These are phyloP conservation scores for Microcebus tavaratra DNA, from an alignment of 2,113 vertebrate genomes.

Conservation along the genomic window DNA sequence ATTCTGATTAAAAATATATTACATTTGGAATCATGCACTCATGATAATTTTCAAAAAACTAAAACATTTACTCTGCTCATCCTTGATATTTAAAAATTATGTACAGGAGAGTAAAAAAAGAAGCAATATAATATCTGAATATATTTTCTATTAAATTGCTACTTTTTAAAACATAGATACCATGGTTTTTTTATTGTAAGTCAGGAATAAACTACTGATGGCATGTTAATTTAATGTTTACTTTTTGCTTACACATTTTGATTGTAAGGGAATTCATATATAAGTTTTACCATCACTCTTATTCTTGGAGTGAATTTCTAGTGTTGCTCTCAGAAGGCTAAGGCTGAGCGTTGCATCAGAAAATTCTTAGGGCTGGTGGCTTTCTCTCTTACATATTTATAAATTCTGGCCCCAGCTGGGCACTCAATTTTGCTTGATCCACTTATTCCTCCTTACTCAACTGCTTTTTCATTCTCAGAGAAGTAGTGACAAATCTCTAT, in stretches of 20 bases:
- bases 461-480: background rate
- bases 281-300: background rate
- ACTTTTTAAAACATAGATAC: background rate
- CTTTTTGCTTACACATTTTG: background rate
- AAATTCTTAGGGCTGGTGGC: background rate
- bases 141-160: background rate
- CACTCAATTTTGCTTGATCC: background rate
- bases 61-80: slow-evolving; percentile 53
- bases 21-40: slow-evolving; percentile 47
- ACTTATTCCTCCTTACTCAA: background rate
- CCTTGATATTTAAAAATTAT: slow-evolving; percentile 15
- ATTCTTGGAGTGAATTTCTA: background rate
- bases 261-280: background rate
- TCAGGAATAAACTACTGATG: background rate
- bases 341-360: background rate
- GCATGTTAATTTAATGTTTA: background rate
- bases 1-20: slow-evolving; percentile 73
- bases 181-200: background rate
- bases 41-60: slow-evolving; percentile 38
- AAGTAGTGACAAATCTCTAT: no score
- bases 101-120: background rate
- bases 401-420: background rate
- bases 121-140: background rate
- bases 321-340: background rate
- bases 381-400: background rate